Evolutionary conservation across 2,888 invertebrate genomes (phyloP), one percentile per base, ranked within the genome.

Genomic region (Darwinula stevensoni): DNA sequence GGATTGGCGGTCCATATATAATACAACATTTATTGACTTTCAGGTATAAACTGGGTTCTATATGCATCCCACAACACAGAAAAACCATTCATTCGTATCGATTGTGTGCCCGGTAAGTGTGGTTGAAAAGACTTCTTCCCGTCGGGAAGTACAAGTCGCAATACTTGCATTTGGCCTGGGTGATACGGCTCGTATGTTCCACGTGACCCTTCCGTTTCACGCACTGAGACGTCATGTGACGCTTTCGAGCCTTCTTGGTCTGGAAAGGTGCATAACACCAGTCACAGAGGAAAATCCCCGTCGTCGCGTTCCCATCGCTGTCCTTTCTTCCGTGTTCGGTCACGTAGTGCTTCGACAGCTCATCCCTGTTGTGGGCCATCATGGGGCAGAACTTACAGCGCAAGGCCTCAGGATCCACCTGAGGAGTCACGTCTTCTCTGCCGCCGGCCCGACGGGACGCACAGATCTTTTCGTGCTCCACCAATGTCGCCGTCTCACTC

Each of bases 71-170:
- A n/a, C n/a, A n/a, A n/a, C n/a, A 22, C 22, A n/a, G 9, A 22
- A n/a, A n/a, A 22, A 9, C 22, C 6, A 22, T 22, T n/a, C n/a
- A 28, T 13, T 28, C 12, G 11, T 28, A 13, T 6, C n/a, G 13
- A 9, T n/a, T 11, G 13, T 28, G 29, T n/a, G 29, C 13, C 13
- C 29, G n/a, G 29, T 28, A 28, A 13, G 12, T n/a, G 11, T 13
- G 29, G 13, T 37, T 38, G 15, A 43, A 34, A 9, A 42, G 14
- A 31, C 40, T 34, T 9, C 43, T 35, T 5, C 43, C 41, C 2
- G 43, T 36, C 3, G 43, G 33, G 4, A 43, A 34, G 9, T 31
- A 32, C 6, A 29, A 14, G 26, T 34, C 32, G 15, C 36, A 22
- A n/a, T 22, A 22, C n/a, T 22, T 22, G 22, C 22, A 22, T n/a